Evolutionary conservation across 1,140 invertebrate genomes (phyloP), one percentile per base, ranked within the genome.

Genomic region (Aculops lycopersici): DNA sequence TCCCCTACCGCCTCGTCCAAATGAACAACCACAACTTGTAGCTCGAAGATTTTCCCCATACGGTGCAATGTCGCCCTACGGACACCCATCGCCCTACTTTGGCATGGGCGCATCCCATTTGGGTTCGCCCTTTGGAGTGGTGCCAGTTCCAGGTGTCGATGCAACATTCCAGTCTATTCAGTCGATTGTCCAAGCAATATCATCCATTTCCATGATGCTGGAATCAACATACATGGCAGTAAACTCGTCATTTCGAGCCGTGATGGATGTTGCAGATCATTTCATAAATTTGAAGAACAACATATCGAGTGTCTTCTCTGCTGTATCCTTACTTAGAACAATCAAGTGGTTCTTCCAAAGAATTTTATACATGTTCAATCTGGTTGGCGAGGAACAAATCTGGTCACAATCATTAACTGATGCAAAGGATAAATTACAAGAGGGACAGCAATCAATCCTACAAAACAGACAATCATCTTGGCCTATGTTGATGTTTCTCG

Each of bases 191-290:
- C 67, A 72, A 43, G 78, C 84, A 16, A 78, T 90, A 52, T 71
- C 72, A 18, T 84, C 84, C 37, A 68, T 95, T 8, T 78, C 80
- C 17, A 81, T 86, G 66, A 88, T 95, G 76, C 57, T 94, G 20
- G 86, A 92, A 51, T 90, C 81, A 14, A 90, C 84, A 43, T 88
- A 83, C 54, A 72, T 77, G 57, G 83, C 86, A 16, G 66, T 94
- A 48, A 78, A 83, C 13, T 86, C 72, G 55, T 90, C 84, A 4
- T 94, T 94, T 55, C 63, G 76, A 51, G 84, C 86, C 36, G 77
- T 94, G 46, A 60, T 94, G 21, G 79, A 80, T 39, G 83, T 94
- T 1, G 83, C 83, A 21, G 81, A 94, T 46, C 86, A 90, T 58
- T 73, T 94, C 58, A 71, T 74, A 3, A 60, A 74, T 46, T 55